Base-by-base conservation (phyloP, 2,113 vertebrate species). In the Siniperca knerii region DNA sequence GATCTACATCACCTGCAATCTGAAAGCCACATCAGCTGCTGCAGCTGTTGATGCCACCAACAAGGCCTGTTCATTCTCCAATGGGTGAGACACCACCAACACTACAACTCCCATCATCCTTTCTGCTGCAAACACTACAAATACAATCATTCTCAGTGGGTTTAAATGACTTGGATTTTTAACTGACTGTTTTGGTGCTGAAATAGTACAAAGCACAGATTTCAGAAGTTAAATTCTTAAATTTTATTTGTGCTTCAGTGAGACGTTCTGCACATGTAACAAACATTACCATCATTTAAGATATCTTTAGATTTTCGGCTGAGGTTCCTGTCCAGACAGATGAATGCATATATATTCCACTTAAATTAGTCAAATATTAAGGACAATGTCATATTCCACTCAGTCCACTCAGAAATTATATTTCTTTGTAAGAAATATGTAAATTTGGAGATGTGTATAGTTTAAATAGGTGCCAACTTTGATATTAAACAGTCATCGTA, bases 1-100 rank as follows among this genome's bases (percentile, higher is more conserved):
- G 94, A 64, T 94, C 23, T 93, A 92, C 80, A 46, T 95, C 62
- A 93, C 87, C 23, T 94, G 94, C 85, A 42, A 11, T 8, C 25
- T 94, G 84, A 93, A 40, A 55, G 93, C 93, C 21, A 77, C 25
- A 0, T 40, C 46, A 3, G 87, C 82, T 15, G 0, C 76, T 11
- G 57, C 60, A 11, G 25, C 83, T 2, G 62, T 78, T 8, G 77
- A 79, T 3, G 40, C 35, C 48, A 50, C 69, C 18, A 89, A 73
- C 81, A 94, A 95, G 23, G 92, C 93, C 71, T 94, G 93, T 35
- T 95, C 91, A 3, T 95, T 91, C 70, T 15, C 79, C n/a, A 78
- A 79, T 6, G 67, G 92, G 93, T 95, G 58, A 91, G 86, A 71
- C 3, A 46, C 82, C 21, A n/a, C 33, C 29, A 46, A 71, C 3